A percentile compares a stretch with the other conserved stretches of the same genome.
Conservation (phyloP, 2,888 invertebrate species). For the Drosophila mulleri region DNA sequence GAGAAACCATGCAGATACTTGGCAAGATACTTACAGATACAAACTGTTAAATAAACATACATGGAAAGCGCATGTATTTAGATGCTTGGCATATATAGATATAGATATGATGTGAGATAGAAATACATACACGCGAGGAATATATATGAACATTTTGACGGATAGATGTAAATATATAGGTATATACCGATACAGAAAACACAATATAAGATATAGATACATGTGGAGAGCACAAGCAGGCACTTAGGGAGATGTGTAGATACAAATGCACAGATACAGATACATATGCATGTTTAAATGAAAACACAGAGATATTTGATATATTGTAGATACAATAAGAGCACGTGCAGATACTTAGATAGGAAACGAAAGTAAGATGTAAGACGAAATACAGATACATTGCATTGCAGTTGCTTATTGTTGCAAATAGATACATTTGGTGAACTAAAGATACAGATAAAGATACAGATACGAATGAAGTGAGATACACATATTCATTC, state of each 20-base stretch:
- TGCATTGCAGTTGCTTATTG: too few species aligned
- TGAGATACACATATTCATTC: background rate
- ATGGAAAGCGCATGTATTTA: background rate
- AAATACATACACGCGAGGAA: background rate
- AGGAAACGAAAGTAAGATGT: background rate
- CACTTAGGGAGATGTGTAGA: background rate
- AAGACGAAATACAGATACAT: background rate
- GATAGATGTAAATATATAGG: background rate
- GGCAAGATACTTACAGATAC: slow-evolving; percentile 4
- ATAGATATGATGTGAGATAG: background rate
- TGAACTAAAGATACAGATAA: background rate
- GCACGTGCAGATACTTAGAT: background rate
- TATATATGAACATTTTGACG: background rate
- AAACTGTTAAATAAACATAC: slow-evolving; percentile 3
- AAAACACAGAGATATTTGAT: background rate
- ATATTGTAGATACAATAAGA: background rate
- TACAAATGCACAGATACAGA: background rate
- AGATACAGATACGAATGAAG: too few species aligned
- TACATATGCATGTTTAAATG: background rate
- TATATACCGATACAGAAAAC: background rate
- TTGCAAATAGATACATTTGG: background rate
- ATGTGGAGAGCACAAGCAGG: background rate
- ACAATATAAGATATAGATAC: background rate
- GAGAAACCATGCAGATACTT: slow-evolving; percentile 9
- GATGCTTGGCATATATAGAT: background rate